Percentiles rank a stretch among this genome's conserved stretches.
phyloP scores from a whole-genome alignment of 2,888 invertebrate genomes.

The Heliconius sara region DNA sequence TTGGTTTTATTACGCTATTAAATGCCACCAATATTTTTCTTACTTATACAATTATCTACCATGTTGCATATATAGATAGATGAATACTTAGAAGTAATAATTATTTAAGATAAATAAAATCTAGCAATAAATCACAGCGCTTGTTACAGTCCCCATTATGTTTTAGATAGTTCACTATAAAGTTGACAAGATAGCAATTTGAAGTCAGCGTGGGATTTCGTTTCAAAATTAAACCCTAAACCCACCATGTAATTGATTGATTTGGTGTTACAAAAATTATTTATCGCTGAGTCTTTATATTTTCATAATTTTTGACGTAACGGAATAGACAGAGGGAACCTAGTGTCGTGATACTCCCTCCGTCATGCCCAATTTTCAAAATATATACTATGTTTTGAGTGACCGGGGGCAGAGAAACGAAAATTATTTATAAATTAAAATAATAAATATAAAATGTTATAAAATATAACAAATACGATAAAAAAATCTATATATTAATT shows the following conservation, averaged over 20 bases:
- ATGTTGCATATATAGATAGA: no score
- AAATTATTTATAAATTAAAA: not conserved
- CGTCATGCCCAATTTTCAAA: not conserved
- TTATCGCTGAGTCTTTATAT: not conserved
- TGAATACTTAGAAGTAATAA: no score
- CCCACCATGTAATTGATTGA: not conserved
- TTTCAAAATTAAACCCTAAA: not conserved
- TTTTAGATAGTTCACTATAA: constrained; percentile 13
- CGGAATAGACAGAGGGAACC: not conserved
- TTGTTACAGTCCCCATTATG: constrained; percentile 14
- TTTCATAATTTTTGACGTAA: not conserved
- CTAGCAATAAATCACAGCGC: not conserved
- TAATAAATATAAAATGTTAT: no score
- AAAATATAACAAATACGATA: no score
- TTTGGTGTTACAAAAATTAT: not conserved
- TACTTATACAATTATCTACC: no score
- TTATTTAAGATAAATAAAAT: not conserved
- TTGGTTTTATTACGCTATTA: not conserved
- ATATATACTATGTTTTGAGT: not conserved
- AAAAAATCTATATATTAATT: no score
- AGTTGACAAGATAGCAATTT: constrained; percentile 5
- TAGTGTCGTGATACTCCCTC: not conserved
- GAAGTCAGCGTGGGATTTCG: constrained; percentile 9
- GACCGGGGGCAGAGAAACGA: not conserved
- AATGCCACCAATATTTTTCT: no score